Evolutionary conservation across 2,888 invertebrate species (phyloP).

Genomic region (Masnerella sp.): DNA sequence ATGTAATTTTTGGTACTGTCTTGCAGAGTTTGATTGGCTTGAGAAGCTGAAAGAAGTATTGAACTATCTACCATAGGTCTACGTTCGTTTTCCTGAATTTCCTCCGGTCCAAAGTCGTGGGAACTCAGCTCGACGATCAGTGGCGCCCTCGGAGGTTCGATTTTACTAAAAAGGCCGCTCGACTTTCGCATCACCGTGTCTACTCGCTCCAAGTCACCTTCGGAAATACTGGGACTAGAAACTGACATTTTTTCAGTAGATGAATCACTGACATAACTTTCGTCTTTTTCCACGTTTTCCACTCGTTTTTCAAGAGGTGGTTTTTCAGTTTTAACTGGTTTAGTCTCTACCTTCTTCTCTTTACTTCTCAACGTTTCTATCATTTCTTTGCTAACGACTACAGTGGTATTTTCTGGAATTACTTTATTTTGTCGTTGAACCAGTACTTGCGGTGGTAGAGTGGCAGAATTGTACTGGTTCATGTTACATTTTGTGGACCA

Average conservation of each 20-base stretch:
- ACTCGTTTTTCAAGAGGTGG: background rate
- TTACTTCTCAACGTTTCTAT: no score
- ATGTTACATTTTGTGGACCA: constrained; percentile 22
- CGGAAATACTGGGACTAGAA: background rate
- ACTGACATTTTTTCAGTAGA: no score
- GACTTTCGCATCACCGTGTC: background rate
- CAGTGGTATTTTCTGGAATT: background rate
- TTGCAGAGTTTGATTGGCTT: no score
- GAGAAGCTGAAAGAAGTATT: background rate
- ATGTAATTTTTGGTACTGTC: constrained; percentile 1
- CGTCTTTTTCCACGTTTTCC: background rate
- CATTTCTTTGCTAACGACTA: background rate
- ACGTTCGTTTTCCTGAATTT: constrained; percentile 1
- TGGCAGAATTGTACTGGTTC: constrained; percentile 14
- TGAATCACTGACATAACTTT: background rate
- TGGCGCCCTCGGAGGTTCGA: constrained; percentile 2
- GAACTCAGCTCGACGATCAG: constrained; percentile 31
- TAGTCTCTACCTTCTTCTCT: no score
- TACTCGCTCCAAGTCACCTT: background rate
- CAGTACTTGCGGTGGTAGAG: background rate
- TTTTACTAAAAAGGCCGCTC: background rate
- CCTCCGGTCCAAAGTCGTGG: constrained; percentile 7
- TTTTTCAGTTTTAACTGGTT: no score
- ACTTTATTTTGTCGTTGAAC: background rate
- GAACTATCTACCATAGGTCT: background rate